Base-by-base conservation (phyloP, 2,888 invertebrate genomes). In the Scaptomyza polygonia region DNA sequence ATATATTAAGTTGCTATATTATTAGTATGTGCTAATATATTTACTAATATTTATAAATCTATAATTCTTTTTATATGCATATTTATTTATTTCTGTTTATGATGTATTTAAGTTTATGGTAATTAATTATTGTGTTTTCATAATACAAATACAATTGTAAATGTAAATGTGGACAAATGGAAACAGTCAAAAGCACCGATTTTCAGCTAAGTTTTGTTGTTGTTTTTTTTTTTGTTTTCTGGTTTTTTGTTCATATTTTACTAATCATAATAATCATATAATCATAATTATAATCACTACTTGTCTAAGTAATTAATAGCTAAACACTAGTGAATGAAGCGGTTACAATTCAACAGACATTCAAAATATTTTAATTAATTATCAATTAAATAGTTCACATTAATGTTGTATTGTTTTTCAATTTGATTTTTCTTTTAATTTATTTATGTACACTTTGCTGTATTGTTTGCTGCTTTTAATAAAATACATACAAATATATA, bases 171-270 rank as follows among this genome's bases (percentile, higher is more conserved):
- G 90, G 90, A 90, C 91, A 91, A 91, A 91, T 91, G 90, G 88
- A 90, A 90, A 89, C 91, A 91, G 92, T 90, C 89, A 91, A 91
- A 92, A 92, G 92, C 92, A 92, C 92, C 92, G 92, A 92, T 92
- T 91, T 92, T 92, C 92, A 92, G 92, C 92, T 92, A 92, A 90
- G 89, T 90, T 91, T 65, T 42, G 43, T 62, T 57, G 7, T 74
- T 64, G 14, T 70, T 32, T 53, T 12, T 49, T 39, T 44, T 79
- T 64, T 32, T 55, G 49, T 11, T 47, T 39, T 44, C 78, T 67
- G 67, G 73, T 66, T 73, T 66, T 76, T 77, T 79, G 68, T 77
- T 79, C 64, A 77, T 77, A 72, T 72, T 67, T 63, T 59, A 68
- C 72, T 79, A 86, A 75, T 79, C 64, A 70, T 80, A 79, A 77